phyloP scores from a whole-genome alignment of 2,888 invertebrate species.

The Cordilura impudica region DNA sequence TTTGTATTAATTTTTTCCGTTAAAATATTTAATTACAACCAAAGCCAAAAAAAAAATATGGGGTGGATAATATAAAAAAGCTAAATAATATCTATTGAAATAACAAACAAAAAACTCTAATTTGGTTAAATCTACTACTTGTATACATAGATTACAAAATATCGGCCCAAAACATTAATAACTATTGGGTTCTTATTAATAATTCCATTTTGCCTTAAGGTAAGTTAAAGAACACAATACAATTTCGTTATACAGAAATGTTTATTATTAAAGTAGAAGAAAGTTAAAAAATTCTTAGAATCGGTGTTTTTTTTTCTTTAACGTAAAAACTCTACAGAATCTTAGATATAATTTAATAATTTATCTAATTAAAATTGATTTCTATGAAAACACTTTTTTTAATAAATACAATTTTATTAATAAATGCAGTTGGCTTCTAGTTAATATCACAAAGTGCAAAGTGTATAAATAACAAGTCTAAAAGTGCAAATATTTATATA shows the following conservation, averaged over 20 bases:
- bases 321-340: too few species aligned
- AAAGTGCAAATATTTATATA: too few species aligned
- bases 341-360: too few species aligned
- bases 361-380: background rate
- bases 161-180: background rate
- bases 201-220: background rate
- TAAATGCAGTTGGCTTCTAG: background rate
- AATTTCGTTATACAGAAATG: too few species aligned
- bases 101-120: background rate
- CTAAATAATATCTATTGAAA: background rate
- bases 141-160: too few species aligned
- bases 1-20: too few species aligned
- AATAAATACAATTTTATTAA: background rate
- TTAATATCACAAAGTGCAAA: background rate
- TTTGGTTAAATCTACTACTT: too few species aligned
- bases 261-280: too few species aligned
- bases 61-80: constrained; percentile 5
- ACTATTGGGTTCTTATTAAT: background rate
- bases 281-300: too few species aligned
- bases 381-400: background rate
- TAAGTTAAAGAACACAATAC: too few species aligned
- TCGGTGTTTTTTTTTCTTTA: background rate
- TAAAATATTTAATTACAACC: background rate
- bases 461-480: background rate
- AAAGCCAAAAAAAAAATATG: constrained; percentile 6